Percentiles rank a stretch among this genome's conserved stretches.
These are phyloP conservation scores for Onthophagus taurus DNA, from an alignment of 1,140 invertebrate species.

Conservation along the genomic window DNA sequence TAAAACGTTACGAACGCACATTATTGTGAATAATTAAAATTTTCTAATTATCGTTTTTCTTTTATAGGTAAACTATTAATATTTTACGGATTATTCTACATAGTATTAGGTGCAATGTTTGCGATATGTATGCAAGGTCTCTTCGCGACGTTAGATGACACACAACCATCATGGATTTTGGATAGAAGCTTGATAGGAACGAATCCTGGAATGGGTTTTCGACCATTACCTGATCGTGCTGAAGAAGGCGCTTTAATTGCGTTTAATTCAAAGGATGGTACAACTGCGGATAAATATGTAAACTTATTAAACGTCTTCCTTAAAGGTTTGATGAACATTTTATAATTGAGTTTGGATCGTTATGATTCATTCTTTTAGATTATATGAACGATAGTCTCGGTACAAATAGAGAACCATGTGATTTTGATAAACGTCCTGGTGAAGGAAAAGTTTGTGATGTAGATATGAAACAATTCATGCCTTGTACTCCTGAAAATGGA, in stretches of 20 bases:
- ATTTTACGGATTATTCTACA: constrained; percentile 84
- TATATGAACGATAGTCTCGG: constrained; percentile 49
- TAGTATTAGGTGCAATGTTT: constrained; percentile 65
- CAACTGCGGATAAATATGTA: constrained; percentile 57
- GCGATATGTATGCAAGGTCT: constrained; percentile 73
- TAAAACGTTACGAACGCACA: too few species aligned
- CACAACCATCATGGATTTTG: constrained; percentile 62
- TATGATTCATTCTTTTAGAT: constrained; percentile 39
- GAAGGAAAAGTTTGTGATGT: constrained; percentile 61
- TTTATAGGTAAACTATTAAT: constrained; percentile 57
- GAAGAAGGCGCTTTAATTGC: constrained; percentile 78
- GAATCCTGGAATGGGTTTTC: constrained; percentile 84
- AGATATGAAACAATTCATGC: constrained; percentile 49
- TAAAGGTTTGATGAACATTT: constrained; percentile 62
- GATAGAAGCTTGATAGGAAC: constrained; percentile 71
- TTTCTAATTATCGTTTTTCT: constrained; percentile 12
- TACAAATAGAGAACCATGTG: constrained; percentile 57
- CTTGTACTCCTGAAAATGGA: constrained; percentile 50
- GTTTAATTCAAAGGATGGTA: constrained; percentile 59
- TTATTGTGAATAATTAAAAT: too few species aligned
- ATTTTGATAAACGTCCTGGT: constrained; percentile 45
- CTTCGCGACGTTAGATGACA: constrained; percentile 56
- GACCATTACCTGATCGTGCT: constrained; percentile 63
- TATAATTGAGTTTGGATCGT: neutral
- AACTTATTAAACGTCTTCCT: constrained; percentile 59